Base-by-base conservation (phyloP, 2,797 vertebrate species). In the Furcifer pardalis region DNA sequence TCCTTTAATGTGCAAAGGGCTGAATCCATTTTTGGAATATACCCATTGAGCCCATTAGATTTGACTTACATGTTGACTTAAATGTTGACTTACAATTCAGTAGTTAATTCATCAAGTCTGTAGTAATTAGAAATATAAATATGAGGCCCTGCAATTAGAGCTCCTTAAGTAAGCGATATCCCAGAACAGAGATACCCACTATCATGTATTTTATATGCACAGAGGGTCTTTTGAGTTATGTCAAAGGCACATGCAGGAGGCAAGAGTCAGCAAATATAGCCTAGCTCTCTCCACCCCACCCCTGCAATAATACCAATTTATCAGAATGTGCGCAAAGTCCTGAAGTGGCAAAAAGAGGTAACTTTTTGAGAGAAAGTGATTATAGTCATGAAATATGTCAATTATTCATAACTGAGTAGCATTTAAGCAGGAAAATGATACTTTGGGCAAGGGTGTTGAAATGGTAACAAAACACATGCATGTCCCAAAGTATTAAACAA, bases 401-500 rank as follows among this genome's bases (percentile, higher is more conserved):
- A 74, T 80, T 44, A 21, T 46, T 2, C 84, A 78, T 7, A 12
- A 76, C 74, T 77, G 17, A 49, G 78, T 79, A 75, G 21, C 13
- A 32, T 8, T 77, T 72, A 85, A 83, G 44, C 84, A 69, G 52
- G 8, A 3, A 3, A 0, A 72, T 32, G 66, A n/a, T 66, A 12
- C 3, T 79, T 17, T 87, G n/a, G 77, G 42, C 46, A 49, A 71
- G 8, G 25, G 13, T 13, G 8, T 40, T 27, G 19, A 71, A 49
- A 35, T 49, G n/a, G 66, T 52, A 68, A 68, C 60, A 56, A 75
- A 63, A 27, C 9, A 56, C 2, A 13, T 78, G 35, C 1, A 59
- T 49, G 83, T n/a, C 77, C 84, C 56, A 73, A 86, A 77, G 79
- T 79, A 27, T 1, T 60, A n/a, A 12, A 86, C 19, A 68, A 75